Evolutionary conservation across 2,113 vertebrate genomes (phyloP), one percentile per base, ranked within the genome.

Genomic region (Speoplatyrhinus poulsoni): DNA sequence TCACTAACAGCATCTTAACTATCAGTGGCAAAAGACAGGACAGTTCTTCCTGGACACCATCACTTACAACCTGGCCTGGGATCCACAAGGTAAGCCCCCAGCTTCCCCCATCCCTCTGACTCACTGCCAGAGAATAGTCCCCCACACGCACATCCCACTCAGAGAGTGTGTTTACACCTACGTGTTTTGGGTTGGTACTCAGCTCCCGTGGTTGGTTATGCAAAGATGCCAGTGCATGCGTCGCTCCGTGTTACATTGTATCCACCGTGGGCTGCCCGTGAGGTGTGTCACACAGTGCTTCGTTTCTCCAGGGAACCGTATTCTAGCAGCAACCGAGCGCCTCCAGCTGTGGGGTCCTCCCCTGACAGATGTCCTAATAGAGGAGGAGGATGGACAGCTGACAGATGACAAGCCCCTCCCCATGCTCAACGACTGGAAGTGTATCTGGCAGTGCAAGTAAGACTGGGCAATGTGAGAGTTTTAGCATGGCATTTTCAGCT

Each of bases 1-100:
- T 80, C 55, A 82, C 82, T 90, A 81, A 83, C 87, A 98, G 96
- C 95, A 96, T 76, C 92, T 99, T 53, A 97, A 95, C 80, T 96
- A 94, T 92, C 98, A 99, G 59, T 99, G 98, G 98, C 94, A 98
- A 92, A 98, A 98, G 92, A 98, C 96, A 46, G 98, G 98, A 66
- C 98, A 99, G 82, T 98, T 99, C 92, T 95, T 99, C 88, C 95
- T 99, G 72, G 95, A 92, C 90, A 95, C 96, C 54, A 95, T 99
- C 94, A 97, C 96, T 68, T 98, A 96, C 92, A 99, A 97, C 88
- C 90, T 99, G 87, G 94, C 96, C 57, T 99, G 98, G 98, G 98
- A 99, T 84, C 96, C 96, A 69, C 98, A 98, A 97, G 98, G 97
- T 99, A 96, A 48, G 46, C 47, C 46, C 0, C 6, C 13, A 80